Conservation (phyloP, 2,888 invertebrate genomes). For the Congeria kusceri region DNA sequence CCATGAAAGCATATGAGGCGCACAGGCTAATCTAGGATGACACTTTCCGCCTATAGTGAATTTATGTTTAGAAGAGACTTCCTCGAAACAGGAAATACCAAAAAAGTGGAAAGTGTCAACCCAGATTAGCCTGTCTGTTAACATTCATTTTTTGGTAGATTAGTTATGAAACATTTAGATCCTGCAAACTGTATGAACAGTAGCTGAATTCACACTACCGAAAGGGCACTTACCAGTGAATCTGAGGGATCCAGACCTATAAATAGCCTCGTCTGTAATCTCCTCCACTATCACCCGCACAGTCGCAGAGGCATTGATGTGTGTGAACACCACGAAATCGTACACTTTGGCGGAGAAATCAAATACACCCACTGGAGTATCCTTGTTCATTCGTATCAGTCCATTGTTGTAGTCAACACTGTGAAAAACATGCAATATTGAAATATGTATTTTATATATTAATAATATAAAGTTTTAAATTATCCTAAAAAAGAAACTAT, state of each 20-base stretch:
- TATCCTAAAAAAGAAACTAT: no score
- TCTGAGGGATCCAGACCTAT: slow-evolving; percentile 97
- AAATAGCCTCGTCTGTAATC: slow-evolving; percentile 97
- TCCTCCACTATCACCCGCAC: slow-evolving; percentile 97
- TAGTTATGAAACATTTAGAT: not conserved
- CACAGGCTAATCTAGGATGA: no score
- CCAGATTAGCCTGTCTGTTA: not conserved
- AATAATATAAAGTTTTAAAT: no score
- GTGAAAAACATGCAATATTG: slow-evolving; percentile 77
- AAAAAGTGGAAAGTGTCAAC: not conserved
- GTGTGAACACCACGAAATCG: slow-evolving; percentile 88
- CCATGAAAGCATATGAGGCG: no score
- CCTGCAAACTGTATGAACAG: no score
- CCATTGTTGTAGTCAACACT: slow-evolving; percentile 96
- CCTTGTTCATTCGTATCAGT: slow-evolving; percentile 97
- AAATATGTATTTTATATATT: slow-evolving; percentile 51
- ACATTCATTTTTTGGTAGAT: no score
- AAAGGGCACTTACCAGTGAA: slow-evolving; percentile 86
- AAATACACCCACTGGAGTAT: slow-evolving; percentile 95
- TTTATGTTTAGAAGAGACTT: no score
- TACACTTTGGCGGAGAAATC: slow-evolving; percentile 92
- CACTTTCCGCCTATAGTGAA: no score
- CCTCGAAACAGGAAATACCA: no score
- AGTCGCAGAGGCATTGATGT: slow-evolving; percentile 97
- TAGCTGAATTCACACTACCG: not conserved